Evolutionary conservation across 2,113 vertebrate species (phyloP).

Genomic region (Stercorarius parasiticus): DNA sequence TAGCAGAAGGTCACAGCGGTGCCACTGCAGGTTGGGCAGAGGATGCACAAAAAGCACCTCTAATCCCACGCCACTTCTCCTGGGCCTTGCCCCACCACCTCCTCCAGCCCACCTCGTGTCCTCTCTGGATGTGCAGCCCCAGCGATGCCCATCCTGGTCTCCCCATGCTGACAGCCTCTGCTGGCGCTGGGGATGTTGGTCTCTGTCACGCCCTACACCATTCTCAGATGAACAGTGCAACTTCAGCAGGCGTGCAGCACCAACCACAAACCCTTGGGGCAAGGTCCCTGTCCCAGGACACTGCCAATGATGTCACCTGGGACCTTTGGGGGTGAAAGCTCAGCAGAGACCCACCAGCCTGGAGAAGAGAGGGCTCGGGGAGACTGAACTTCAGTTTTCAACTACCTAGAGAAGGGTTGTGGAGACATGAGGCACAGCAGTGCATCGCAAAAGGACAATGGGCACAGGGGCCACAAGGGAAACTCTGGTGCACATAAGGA

Average conservation of each 20-base stretch:
- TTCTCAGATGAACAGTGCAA: background rate
- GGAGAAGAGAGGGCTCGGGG: background rate
- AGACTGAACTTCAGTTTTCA: background rate
- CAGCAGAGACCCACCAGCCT: background rate
- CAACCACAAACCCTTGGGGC: background rate
- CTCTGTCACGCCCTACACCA: background rate
- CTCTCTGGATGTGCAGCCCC: background rate
- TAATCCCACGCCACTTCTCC: background rate
- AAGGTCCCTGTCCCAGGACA: background rate
- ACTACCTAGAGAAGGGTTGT: background rate
- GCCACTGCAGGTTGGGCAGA: background rate
- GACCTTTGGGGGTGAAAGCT: background rate
- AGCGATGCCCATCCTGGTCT: fast-evolving
- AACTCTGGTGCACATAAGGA: background rate
- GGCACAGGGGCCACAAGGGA: background rate
- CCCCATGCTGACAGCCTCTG: background rate
- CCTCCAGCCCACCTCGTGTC: background rate
- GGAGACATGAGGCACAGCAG: background rate
- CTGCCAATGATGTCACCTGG: background rate
- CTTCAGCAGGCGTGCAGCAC: background rate
- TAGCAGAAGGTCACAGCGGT: background rate
- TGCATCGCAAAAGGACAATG: background rate
- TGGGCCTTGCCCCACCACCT: background rate
- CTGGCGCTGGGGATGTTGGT: fast-evolving
- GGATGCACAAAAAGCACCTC: background rate